Conservation (phyloP, 1,140 invertebrate species). For the Ectropis grisescens region DNA sequence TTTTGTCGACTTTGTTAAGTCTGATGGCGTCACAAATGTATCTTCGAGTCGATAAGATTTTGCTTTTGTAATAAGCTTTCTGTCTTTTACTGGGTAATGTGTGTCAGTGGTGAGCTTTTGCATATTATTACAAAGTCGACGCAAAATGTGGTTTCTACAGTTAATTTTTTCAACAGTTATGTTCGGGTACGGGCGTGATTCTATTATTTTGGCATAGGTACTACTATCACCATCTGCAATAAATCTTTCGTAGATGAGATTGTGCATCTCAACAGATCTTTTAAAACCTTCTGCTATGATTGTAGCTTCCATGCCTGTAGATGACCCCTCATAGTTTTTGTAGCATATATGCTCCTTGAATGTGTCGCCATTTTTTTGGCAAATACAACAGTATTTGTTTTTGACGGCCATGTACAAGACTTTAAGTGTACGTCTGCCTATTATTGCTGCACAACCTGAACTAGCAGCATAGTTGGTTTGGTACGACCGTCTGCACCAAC, state of each 20-base stretch:
- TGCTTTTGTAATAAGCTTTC: too few relatives aligned
- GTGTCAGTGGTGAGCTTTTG: background rate
- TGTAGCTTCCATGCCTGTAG: slow-evolving; percentile 41
- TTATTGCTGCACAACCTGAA: too few relatives aligned
- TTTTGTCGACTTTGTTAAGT: too few relatives aligned
- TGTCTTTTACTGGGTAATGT: background rate
- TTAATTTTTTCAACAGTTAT: slow-evolving; percentile 25
- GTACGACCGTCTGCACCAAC: too few relatives aligned
- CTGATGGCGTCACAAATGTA: too few relatives aligned
- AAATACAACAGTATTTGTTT: slow-evolving; percentile 31
- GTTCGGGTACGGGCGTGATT: slow-evolving; percentile 21
- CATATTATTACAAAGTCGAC: slow-evolving; percentile 22
- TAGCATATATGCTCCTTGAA: slow-evolving; percentile 20
- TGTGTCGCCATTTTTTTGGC: slow-evolving; percentile 9
- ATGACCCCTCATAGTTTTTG: slow-evolving; percentile 26
- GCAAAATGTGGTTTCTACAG: slow-evolving; percentile 32
- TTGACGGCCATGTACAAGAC: slow-evolving; percentile 13
- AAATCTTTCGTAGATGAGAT: slow-evolving; percentile 31
- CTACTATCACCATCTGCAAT: slow-evolving; percentile 51
- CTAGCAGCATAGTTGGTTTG: too few relatives aligned
- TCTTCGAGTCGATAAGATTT: too few relatives aligned
- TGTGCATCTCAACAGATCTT: slow-evolving; percentile 25
- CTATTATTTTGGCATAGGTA: slow-evolving; percentile 20
- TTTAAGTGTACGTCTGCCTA: too few relatives aligned
- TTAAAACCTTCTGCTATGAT: slow-evolving; percentile 43